Percentiles rank a stretch among this genome's conserved stretches.
Conservation (phyloP, 2,113 vertebrate genomes). For the Chloroceryle aenea region DNA sequence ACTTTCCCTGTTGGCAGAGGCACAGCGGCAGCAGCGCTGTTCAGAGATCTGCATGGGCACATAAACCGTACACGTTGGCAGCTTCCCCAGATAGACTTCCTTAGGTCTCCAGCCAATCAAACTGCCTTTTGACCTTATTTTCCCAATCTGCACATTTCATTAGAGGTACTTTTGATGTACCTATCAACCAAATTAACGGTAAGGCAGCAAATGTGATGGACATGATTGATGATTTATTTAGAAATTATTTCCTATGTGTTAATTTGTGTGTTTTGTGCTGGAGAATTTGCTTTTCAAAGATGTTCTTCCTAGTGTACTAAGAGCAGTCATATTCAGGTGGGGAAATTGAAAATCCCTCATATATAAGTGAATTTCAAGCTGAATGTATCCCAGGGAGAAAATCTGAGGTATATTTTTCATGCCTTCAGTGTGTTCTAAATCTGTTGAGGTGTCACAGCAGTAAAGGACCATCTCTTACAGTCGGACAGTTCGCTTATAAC, state of each 20-base stretch:
- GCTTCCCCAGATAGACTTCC: neutral
- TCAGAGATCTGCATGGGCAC: neutral
- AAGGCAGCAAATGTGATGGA: neutral
- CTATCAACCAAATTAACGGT: neutral
- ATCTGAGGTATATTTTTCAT: neutral
- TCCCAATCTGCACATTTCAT: neutral
- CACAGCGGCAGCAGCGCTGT: rapidly evolving
- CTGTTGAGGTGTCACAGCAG: neutral
- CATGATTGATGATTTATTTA: neutral
- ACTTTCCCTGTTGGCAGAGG: neutral
- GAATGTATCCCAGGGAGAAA: neutral
- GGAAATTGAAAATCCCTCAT: neutral
- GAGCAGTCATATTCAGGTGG: neutral
- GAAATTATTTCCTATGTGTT: neutral
- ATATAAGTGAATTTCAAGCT: neutral
- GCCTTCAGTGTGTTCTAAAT: neutral
- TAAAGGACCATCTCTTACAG: neutral
- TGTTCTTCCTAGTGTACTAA: neutral
- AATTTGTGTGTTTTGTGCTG: neutral
- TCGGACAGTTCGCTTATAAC: neutral
- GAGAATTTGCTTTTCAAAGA: neutral
- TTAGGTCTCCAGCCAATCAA: neutral
- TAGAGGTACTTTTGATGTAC: neutral
- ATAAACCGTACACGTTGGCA: rapidly evolving
- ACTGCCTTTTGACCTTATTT: neutral